Evolutionary conservation across 2,888 invertebrate species (phyloP), one percentile per base, ranked within the genome.

Genomic region (Sesia apiformis): DNA sequence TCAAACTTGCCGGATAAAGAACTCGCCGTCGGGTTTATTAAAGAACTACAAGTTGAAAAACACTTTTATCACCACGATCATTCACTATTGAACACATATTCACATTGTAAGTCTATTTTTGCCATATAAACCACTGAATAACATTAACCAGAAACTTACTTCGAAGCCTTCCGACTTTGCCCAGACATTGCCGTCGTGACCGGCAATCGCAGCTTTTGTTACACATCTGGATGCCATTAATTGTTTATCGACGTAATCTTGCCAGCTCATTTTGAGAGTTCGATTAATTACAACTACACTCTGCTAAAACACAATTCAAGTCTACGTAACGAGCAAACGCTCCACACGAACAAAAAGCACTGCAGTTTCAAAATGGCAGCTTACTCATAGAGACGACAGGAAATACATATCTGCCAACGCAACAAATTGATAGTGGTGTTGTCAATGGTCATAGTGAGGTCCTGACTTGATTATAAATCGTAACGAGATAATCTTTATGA

Each of bases 191-290:
- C 97, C 97, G 90, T 97, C 97, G 92, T 96, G 96, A 90, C 97
- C 97, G 84, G 96, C 96, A 90, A 97, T 97, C 83, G 96, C 96
- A 78, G 97, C 97, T 93, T 96, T 96, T 90, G 95, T 94, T 80
- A 97, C 96, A 94, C 96, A 97, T 90, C 94, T 94, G 89, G 97
- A 96, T 85, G 96, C 96, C 92, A 97, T 93, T 92, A 97, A 94
- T 92, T 97, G 97, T 93, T 96, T 97, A 92, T 97, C 97, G 91
- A 97, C 96, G 93, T 97, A 97, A 94, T 97, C 97, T 95, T 97
- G 97, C 97, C 97, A 97, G 95, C 96, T 97, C 97, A 97, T 97
- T 90, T 90, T 93, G 91, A 86, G 72, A 85, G 87, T 88, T 88
- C 86, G 78, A 83, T 83, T 84, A 80, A 83, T 82, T 86, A 84